Evolutionary conservation across 1,140 invertebrate genomes (phyloP).

Genomic region (Stegodyphus mimosarum): DNA sequence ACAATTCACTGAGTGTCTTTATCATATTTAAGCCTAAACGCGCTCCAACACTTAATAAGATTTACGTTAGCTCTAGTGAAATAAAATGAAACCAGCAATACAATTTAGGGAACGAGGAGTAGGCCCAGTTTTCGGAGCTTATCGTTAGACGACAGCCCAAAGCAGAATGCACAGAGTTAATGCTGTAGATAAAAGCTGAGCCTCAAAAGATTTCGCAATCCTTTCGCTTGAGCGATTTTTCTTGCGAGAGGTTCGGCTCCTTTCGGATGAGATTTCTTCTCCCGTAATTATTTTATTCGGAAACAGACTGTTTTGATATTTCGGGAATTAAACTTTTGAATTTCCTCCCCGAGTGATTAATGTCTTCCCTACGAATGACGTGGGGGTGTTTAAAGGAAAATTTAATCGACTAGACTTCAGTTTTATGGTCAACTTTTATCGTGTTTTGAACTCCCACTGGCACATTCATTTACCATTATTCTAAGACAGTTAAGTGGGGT

Average conservation of each 20-base stretch:
- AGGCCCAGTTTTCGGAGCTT: not conserved
- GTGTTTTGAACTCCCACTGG: too few species aligned
- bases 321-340: conserved; percentile 55
- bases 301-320: conserved; percentile 61
- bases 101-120: not conserved
- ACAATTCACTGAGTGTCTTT: too few species aligned
- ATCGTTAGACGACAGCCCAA: conserved; percentile 19
- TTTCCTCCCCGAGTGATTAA: conserved; percentile 52
- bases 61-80: not conserved
- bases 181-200: conserved; percentile 45
- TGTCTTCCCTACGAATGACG: conserved; percentile 11
- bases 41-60: not conserved
- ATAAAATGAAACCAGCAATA: conserved; percentile 27
- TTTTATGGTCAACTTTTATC: not conserved
- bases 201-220: conserved; percentile 23
- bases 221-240: conserved; percentile 44
- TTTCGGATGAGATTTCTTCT: conserved; percentile 39
- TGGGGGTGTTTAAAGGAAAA: conserved; percentile 13
- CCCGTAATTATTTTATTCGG: conserved; percentile 58
- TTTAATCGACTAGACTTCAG: conserved; percentile 44
- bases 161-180: conserved; percentile 41
- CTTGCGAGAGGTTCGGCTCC: not conserved
- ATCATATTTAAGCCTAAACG: too few species aligned
- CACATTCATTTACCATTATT: too few species aligned
- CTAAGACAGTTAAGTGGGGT: too few species aligned